A percentile compares a stretch with the other conserved stretches of the same genome.
Evolutionary conservation across 2,888 invertebrate genomes (phyloP).

Genomic region (Leucophenga montana): DNA sequence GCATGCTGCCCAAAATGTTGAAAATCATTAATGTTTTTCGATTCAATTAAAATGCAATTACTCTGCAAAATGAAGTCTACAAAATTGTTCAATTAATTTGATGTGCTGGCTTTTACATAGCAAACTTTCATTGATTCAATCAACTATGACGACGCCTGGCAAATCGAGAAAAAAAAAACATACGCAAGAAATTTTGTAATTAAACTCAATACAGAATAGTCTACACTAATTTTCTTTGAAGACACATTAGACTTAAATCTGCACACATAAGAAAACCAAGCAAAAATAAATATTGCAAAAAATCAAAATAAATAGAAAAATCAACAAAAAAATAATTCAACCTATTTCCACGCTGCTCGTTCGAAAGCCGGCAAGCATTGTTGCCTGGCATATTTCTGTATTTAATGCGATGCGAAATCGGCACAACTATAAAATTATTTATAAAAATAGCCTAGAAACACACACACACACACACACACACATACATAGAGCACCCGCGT

Average conservation of each 20-base stretch:
- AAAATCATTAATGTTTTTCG: conserved; percentile 15
- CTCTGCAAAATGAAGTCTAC: conserved; percentile 1
- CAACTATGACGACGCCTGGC: too few species aligned
- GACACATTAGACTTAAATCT: not conserved
- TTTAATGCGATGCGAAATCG: conserved; percentile 25
- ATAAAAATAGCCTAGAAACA: too few species aligned
- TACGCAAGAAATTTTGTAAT: too few species aligned
- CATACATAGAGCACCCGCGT: conserved; percentile 37
- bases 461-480: conserved; percentile 32
- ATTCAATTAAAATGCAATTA: conserved; percentile 23
- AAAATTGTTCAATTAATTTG: too few species aligned
- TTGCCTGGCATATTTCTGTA: conserved; percentile 25
- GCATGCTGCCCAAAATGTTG: too few species aligned
- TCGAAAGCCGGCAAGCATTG: not conserved
- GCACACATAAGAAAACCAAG: conserved; percentile 11
- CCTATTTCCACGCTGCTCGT: conserved; percentile 8
- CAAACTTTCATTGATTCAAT: too few species aligned
- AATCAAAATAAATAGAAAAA: conserved; percentile 35
- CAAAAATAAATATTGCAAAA: not conserved
- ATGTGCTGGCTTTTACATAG: too few species aligned
- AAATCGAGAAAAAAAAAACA: too few species aligned
- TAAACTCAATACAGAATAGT: too few species aligned
- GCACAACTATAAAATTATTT: too few species aligned
- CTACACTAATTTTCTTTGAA: not conserved
- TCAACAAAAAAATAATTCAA: conserved; percentile 34